Evolutionary conservation across 2,797 vertebrate species (phyloP).

Genomic region (Crax fasciolata): DNA sequence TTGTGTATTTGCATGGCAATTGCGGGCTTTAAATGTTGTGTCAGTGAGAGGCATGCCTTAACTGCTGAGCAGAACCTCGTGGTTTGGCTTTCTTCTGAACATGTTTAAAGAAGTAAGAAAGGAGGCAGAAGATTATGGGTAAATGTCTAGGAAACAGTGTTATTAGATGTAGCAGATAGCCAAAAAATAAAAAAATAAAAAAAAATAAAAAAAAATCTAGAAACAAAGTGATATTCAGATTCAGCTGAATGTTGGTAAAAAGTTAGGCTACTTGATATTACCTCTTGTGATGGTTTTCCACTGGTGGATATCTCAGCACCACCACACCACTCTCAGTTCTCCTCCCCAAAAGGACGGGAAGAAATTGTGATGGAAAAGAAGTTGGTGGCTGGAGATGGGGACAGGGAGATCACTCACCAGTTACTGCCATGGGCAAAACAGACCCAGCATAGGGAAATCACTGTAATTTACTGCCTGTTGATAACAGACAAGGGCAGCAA

Average conservation of each 20-base stretch:
- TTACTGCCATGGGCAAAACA: too few species aligned
- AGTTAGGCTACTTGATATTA: neutral
- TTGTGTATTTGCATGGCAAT: rapidly evolving
- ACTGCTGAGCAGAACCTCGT: neutral
- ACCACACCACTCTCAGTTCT: neutral
- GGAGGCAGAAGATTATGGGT: neutral
- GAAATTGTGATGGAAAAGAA: neutral
- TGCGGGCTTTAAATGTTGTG: neutral
- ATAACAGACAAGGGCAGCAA: too few species aligned
- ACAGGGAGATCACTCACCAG: neutral
- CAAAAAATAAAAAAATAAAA: too few species aligned
- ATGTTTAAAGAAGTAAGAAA: neutral
- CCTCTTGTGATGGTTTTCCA: neutral
- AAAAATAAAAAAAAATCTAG: neutral
- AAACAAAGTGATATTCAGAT: neutral
- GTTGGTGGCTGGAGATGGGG: neutral
- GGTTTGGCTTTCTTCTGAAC: neutral
- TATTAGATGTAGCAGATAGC: neutral
- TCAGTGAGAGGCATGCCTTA: neutral
- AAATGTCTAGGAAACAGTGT: neutral
- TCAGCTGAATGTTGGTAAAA: neutral
- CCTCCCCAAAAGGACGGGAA: neutral
- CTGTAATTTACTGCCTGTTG: too few species aligned
- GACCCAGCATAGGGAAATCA: too few species aligned
- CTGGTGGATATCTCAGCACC: neutral